Percentiles rank a stretch among this genome's conserved stretches.
Conservation (phyloP, 2,797 vertebrate species). For the Dendrocincla tyrannina region DNA sequence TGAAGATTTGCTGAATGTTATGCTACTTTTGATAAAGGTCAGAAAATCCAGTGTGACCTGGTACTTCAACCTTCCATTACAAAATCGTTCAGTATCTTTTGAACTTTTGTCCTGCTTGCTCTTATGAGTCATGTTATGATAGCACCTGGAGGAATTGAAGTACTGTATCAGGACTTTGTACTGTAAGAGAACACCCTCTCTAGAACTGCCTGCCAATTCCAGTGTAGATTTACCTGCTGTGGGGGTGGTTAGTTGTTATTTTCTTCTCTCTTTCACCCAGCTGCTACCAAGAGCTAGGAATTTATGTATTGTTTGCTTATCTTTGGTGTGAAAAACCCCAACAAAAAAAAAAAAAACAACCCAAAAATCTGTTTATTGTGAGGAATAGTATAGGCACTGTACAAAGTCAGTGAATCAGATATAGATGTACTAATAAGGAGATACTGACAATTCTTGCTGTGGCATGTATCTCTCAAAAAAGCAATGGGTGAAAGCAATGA, state of each 20-base stretch:
- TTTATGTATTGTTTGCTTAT: neutral
- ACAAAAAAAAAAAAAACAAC: too few relatives aligned
- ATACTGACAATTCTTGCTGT: neutral
- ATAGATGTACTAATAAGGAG: neutral
- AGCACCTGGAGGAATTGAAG: neutral
- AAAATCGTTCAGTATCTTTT: neutral
- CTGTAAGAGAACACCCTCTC: neutral
- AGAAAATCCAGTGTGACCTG: neutral
- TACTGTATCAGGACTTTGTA: neutral
- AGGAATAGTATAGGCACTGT: neutral
- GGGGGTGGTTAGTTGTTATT: neutral
- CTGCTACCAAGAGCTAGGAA: neutral
- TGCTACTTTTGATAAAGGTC: neutral
- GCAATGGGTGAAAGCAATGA: neutral
- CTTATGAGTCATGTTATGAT: neutral
- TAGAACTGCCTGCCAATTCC: neutral
- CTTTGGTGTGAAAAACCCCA: neutral
- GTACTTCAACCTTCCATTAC: neutral
- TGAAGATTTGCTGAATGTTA: neutral
- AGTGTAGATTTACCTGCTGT: neutral
- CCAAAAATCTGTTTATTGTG: accelerated
- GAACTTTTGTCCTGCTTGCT: neutral
- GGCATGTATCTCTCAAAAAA: neutral
- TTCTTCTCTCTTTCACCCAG: neutral
- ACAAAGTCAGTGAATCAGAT: neutral